A percentile compares a stretch with the other conserved stretches of the same genome.
phyloP scores from a whole-genome alignment of 92 coral and sea anemone species.

The Palythoa heliodiscus region DNA sequence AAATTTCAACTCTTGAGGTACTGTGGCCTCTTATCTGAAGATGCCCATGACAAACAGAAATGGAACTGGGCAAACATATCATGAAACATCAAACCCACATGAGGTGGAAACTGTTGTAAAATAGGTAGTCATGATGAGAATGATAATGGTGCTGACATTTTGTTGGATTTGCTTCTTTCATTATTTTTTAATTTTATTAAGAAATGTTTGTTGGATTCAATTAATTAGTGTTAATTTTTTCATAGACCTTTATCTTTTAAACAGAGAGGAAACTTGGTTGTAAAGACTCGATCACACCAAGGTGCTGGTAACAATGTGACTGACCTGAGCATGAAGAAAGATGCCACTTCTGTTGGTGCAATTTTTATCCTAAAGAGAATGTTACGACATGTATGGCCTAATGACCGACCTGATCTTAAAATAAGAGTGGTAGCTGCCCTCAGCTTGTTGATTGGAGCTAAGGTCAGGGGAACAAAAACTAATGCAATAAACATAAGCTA shows the following conservation, averaged over 20 bases:
- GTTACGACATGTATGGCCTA: slow-evolving; percentile 98
- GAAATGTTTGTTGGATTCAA: not conserved
- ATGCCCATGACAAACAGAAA: too few species aligned
- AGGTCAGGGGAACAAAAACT: slow-evolving; percentile 55
- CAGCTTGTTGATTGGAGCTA: slow-evolving; percentile 81
- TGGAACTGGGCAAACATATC: too few species aligned
- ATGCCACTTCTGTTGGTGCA: slow-evolving; percentile 53
- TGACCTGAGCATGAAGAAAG: slow-evolving; percentile 56
- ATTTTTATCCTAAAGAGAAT: slow-evolving; percentile 78
- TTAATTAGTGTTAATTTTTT: not conserved
- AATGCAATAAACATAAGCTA: too few species aligned
- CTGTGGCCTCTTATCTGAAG: too few species aligned
- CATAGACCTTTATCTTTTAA: not conserved
- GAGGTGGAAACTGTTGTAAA: too few species aligned
- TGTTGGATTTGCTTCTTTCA: not conserved
- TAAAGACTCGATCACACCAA: slow-evolving; percentile 47
- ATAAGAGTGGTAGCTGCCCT: slow-evolving; percentile 88
- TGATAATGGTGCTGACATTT: too few species aligned
- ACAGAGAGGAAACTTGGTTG: slow-evolving; percentile 41
- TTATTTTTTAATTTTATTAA: not conserved
- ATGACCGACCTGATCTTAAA: slow-evolving; percentile 92
- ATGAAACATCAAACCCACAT: too few species aligned
- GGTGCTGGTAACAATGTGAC: slow-evolving; percentile 62
- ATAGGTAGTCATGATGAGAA: too few species aligned
- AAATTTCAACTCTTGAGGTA: too few species aligned